These are phyloP conservation scores for Saturnia pavonia DNA, from an alignment of 2,888 invertebrate genomes.

Conservation along the genomic window DNA sequence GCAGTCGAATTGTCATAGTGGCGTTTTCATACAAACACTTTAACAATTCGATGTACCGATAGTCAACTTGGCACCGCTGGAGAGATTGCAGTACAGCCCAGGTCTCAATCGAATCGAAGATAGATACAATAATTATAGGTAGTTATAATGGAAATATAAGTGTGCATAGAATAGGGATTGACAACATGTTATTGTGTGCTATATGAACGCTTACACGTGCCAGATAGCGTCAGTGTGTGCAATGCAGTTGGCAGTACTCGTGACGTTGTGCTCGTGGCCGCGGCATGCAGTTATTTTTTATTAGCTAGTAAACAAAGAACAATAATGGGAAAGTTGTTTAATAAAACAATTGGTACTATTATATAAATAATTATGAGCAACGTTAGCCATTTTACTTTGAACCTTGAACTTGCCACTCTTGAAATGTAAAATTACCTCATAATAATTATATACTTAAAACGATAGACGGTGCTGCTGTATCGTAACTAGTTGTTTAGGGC, in stretches of 20 bases:
- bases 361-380: background rate
- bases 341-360: slow-evolving; percentile 11
- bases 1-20: too few species aligned
- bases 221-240: slow-evolving; percentile 45
- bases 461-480: background rate
- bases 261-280: too few species aligned
- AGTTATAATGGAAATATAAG: slow-evolving; percentile 6
- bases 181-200: slow-evolving; percentile 31
- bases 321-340: slow-evolving; percentile 4
- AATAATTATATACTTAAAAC: background rate
- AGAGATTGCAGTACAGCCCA: too few species aligned
- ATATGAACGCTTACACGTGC: slow-evolving; percentile 56
- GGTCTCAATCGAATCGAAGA: too few species aligned
- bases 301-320: slow-evolving; percentile 25
- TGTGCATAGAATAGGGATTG: background rate
- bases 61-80: too few species aligned
- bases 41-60: too few species aligned
- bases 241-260: slow-evolving; percentile 40
- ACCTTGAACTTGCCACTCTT: background rate
- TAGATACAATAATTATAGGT: background rate
- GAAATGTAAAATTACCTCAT: background rate
- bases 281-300: slow-evolving; percentile 39
- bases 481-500: background rate
- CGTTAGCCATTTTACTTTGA: background rate
- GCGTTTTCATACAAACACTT: too few species aligned